phyloP scores from a whole-genome alignment of 2,888 invertebrate species.

The Xestia ashworthii region DNA sequence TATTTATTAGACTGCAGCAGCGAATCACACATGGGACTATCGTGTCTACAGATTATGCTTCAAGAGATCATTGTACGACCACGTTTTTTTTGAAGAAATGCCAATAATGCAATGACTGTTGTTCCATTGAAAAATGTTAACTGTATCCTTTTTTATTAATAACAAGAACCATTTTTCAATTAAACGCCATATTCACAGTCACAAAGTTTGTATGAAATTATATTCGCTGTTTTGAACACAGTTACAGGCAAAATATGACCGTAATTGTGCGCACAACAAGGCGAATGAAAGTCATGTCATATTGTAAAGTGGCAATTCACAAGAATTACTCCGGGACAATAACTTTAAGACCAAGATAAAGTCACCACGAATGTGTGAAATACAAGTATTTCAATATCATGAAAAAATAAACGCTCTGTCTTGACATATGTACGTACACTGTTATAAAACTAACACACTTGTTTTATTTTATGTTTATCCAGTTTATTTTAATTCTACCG shows the following conservation, averaged over 20 bases:
- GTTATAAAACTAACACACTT: constrained; percentile 82
- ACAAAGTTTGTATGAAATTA: constrained; percentile 20
- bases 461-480: constrained; percentile 66
- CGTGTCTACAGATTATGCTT: constrained; percentile 71
- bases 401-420: constrained; percentile 87
- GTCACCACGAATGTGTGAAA: constrained; percentile 66
- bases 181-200: constrained; percentile 9
- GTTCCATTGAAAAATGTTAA: constrained; percentile 29
- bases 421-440: constrained; percentile 74
- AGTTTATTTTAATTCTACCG: constrained; percentile 70
- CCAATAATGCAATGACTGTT: constrained; percentile 35
- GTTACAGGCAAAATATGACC: constrained; percentile 25
- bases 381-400: constrained; percentile 77
- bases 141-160: not conserved
- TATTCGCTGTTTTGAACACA: constrained; percentile 38
- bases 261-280: constrained; percentile 47
- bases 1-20: constrained; percentile 71
- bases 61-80: constrained; percentile 69
- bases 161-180: constrained; percentile 36
- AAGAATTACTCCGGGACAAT: constrained; percentile 33
- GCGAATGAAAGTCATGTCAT: constrained; percentile 47
- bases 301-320: constrained; percentile 26
- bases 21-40: constrained; percentile 65
- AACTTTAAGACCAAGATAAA: constrained; percentile 59
- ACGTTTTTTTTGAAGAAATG: constrained; percentile 37